Conservation (phyloP, 2,113 vertebrate species). For the Ciconia maguari region DNA sequence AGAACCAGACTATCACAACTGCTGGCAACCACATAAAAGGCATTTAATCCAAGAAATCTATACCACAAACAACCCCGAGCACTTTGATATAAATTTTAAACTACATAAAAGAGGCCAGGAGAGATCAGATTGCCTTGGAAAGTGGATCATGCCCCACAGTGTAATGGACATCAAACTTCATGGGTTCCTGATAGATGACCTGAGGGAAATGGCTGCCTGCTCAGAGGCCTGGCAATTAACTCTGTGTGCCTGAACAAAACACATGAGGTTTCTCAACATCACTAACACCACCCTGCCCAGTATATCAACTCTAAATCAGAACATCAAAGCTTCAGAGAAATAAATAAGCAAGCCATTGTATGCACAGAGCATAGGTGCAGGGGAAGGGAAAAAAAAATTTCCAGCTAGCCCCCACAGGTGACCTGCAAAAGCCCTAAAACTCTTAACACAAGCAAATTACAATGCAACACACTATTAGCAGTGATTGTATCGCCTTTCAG, state of each 20-base stretch:
- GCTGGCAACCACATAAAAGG: background rate
- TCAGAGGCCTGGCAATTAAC: constrained; percentile 21
- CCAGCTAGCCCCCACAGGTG: background rate
- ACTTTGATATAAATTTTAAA: background rate
- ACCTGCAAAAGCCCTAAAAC: background rate
- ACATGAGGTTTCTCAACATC: constrained; percentile 27
- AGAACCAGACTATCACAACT: background rate
- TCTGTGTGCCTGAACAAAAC: background rate
- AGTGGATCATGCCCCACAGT: background rate
- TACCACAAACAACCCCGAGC: background rate
- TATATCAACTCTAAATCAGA: background rate
- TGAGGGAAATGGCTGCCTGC: background rate
- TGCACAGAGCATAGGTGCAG: background rate
- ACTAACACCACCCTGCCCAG: background rate
- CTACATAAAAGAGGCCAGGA: background rate
- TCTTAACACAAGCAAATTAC: background rate
- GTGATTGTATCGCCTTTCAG: background rate
- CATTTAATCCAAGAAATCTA: background rate
- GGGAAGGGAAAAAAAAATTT: background rate
- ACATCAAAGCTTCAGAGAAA: constrained; percentile 28
- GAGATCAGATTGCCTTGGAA: background rate
- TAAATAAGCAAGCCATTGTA: background rate
- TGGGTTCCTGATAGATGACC: background rate
- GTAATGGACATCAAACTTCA: background rate
- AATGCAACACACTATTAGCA: background rate